Conservation (phyloP, 2,888 invertebrate genomes). For the Drosophila niveifrons region DNA sequence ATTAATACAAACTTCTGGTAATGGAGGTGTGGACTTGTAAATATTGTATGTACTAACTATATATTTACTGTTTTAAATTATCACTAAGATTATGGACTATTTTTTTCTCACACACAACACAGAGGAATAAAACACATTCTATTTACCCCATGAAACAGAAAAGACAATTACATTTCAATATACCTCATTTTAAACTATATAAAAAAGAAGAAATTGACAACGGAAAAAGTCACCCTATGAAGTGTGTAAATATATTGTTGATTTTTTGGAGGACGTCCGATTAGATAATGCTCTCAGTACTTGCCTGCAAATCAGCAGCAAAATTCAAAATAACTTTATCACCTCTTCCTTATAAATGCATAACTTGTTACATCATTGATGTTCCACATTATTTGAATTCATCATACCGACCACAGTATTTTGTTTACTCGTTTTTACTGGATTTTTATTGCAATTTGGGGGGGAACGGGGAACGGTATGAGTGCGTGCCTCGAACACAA, state of each 20-base stretch:
- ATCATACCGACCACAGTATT: background rate
- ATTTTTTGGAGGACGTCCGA: too few relatives aligned
- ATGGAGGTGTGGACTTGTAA: conserved; percentile 49
- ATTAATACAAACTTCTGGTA: conserved; percentile 2
- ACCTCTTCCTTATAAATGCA: too few relatives aligned
- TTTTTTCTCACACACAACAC: conserved; percentile 50
- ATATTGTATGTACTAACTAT: conserved; percentile 53
- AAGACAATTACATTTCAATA: background rate
- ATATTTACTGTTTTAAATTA: conserved; percentile 47
- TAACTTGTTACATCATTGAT: too few relatives aligned
- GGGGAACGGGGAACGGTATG: conserved; percentile 21
- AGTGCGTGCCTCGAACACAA: conserved; percentile 43
- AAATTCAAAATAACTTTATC: too few relatives aligned
- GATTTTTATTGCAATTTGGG: conserved; percentile 40
- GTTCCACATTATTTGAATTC: too few relatives aligned
- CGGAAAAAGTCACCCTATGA: too few relatives aligned
- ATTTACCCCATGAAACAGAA: background rate
- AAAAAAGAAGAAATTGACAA: too few relatives aligned
- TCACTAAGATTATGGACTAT: conserved; percentile 47
- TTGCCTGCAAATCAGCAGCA: too few relatives aligned
- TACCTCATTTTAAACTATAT: too few relatives aligned
- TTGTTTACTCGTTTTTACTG: conserved; percentile 10
- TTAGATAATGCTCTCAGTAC: too few relatives aligned
- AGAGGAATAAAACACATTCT: conserved; percentile 32
- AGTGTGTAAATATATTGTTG: too few relatives aligned